Percentiles rank a stretch among this genome's conserved stretches.
Evolutionary conservation across 1,140 invertebrate genomes (phyloP).

Genomic region (Coptotermes formosanus): DNA sequence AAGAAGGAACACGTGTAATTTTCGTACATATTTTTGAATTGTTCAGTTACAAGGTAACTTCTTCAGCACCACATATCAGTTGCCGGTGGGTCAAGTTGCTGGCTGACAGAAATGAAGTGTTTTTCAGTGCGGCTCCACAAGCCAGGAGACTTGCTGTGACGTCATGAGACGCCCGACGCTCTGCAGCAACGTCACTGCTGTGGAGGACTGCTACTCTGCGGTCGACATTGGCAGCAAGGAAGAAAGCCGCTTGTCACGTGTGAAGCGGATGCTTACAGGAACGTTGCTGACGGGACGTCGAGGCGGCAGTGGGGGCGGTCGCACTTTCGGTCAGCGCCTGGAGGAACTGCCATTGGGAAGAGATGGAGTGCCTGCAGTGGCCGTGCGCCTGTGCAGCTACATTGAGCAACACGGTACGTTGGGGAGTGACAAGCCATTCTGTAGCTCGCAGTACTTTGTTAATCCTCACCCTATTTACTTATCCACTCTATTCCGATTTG

Average conservation of each 20-base stretch:
- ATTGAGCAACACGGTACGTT: slow-evolving; percentile 26
- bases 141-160: slow-evolving; percentile 11
- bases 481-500: too few species aligned
- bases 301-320: background rate
- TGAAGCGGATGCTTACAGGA: slow-evolving; percentile 48
- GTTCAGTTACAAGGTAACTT: too few species aligned
- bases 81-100: too few species aligned
- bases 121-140: slow-evolving; percentile 5
- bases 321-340: slow-evolving; percentile 14
- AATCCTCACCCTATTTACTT: too few species aligned
- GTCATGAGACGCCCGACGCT: slow-evolving; percentile 28
- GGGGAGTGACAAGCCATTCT: too few species aligned
- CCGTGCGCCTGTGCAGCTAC: slow-evolving; percentile 18
- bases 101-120: background rate
- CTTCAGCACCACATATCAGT: too few species aligned
- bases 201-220: slow-evolving; percentile 23
- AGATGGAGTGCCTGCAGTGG: background rate
- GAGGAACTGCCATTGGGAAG: slow-evolving; percentile 12
- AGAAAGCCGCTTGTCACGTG: slow-evolving; percentile 43
- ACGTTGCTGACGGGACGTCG: slow-evolving; percentile 43
- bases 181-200: background rate
- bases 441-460: too few species aligned
- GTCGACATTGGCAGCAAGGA: slow-evolving; percentile 20
- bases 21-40: too few species aligned
- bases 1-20: too few species aligned